phyloP scores from a whole-genome alignment of 1,140 invertebrate genomes.

The Drosophila pseudoananassae region DNA sequence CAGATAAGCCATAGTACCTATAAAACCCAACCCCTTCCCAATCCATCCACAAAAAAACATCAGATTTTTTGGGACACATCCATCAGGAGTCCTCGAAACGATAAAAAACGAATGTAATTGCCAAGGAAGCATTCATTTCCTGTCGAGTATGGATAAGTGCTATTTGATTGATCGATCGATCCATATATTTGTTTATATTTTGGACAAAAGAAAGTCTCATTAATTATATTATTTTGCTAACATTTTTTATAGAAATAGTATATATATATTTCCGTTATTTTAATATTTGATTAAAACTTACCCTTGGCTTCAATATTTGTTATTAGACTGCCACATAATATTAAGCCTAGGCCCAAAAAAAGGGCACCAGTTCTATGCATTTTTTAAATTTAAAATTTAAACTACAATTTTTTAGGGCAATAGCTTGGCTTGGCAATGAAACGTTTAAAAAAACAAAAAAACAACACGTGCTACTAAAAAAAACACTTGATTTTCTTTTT shows the following conservation, averaged over 20 bases:
- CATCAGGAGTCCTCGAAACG: constrained; percentile 1
- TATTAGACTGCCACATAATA: constrained; percentile 52
- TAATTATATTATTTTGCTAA: too few species aligned
- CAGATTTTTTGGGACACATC: neutral
- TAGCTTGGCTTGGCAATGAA: constrained; percentile 7
- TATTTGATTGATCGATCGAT: constrained; percentile 38
- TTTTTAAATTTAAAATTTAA: constrained; percentile 1
- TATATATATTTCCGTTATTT: too few species aligned
- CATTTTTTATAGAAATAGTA: too few species aligned
- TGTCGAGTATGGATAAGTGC: constrained; percentile 14
- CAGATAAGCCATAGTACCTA: neutral
- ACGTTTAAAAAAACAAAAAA: constrained; percentile 29
- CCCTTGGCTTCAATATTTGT: constrained; percentile 57
- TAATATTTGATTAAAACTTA: constrained; percentile 21
- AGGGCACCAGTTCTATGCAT: constrained; percentile 59
- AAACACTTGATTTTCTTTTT: neutral
- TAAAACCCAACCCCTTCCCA: too few species aligned
- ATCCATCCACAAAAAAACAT: neutral
- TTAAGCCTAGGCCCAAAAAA: constrained; percentile 40
- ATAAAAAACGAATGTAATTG: constrained; percentile 3
- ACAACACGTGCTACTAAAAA: constrained; percentile 13
- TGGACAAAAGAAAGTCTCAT: constrained; percentile 35
- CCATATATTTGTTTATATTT: constrained; percentile 6
- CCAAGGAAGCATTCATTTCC: constrained; percentile 9
- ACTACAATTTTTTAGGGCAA: constrained; percentile 1